Conservation (phyloP, 2,113 vertebrate species). For the Peucedramus taeniatus region DNA sequence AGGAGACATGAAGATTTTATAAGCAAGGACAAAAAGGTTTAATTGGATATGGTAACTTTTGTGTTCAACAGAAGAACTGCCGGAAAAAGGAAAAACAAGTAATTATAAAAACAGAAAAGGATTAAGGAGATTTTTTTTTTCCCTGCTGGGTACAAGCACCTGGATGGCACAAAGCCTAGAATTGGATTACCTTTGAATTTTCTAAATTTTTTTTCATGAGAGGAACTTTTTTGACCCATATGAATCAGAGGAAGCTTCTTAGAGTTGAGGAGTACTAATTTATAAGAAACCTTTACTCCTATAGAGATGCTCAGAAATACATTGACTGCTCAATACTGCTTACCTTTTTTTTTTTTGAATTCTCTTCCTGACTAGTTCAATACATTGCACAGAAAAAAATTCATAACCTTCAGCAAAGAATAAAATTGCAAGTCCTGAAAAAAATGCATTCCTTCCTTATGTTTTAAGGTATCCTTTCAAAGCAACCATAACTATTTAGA, state of each 20-base stretch:
- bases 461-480: neutral
- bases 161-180: slow-evolving; percentile 60
- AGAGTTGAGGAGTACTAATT: neutral
- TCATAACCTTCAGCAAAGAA: neutral
- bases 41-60: slow-evolving; percentile 21
- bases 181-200: slow-evolving; percentile 53
- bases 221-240: slow-evolving; percentile 14
- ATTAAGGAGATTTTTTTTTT: slow-evolving; percentile 24
- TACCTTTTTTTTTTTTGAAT: neutral
- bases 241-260: neutral
- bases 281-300: neutral
- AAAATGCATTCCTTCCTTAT: neutral
- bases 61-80: neutral
- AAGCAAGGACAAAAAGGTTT: slow-evolving; percentile 15
- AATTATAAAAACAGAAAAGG: slow-evolving; percentile 49
- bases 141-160: slow-evolving; percentile 49
- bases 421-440: neutral
- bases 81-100: slow-evolving; percentile 24
- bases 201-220: slow-evolving; percentile 31
- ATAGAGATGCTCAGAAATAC: neutral
- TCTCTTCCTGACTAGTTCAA: neutral
- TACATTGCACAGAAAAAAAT: neutral
- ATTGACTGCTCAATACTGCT: neutral
- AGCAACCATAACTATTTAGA: neutral
- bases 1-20: neutral